Evolutionary conservation across 2,113 vertebrate genomes (phyloP), one percentile per base, ranked within the genome.

Genomic region (Platanista minor): DNA sequence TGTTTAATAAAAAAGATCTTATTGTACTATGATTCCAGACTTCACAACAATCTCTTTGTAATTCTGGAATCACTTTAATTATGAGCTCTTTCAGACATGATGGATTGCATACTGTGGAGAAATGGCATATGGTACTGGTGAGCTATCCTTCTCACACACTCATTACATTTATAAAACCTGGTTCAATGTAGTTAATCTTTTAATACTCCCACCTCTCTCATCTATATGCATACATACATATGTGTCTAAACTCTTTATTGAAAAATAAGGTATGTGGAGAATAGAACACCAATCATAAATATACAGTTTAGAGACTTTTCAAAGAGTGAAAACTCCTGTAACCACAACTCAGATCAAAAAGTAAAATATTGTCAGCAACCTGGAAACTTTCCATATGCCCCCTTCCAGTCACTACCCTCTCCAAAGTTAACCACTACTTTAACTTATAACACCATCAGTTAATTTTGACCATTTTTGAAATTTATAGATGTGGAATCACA

Each of bases 1-100:
- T 95, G 75, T 97, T 97, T 97, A 97, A 97, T 98, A 97, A 97
- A 98, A 97, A 98, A 97, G 94, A 96, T 94, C 90, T 97, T 97
- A 97, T 17, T 88, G 84, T 54, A 75, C 46, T 91, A 59, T 31
- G 66, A 91, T 71, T 90, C 64, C 36, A 43, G 87, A 89, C 83
- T 95, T 96, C 92, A 92, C 92, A 95, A 96, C 90, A 96, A 59
- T 90, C 83, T 97, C 91, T 75, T 4, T 90, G 64, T 96, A 80
- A 97, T 97, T 93, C 90, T 90, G 59, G 81, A 90, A 96, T 97
- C 91, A 94, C 66, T 98, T 98, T 98, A 97, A 96, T 97, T 95
- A 96, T 61, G 81, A 97, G 75, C 61, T 96, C 83, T 96, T 97
- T 91, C 86, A 84, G 83, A 89, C n/a, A 61, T 74, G 78, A 90